phyloP scores from a whole-genome alignment of 2,888 invertebrate genomes.

The Pelosia muscerda region DNA sequence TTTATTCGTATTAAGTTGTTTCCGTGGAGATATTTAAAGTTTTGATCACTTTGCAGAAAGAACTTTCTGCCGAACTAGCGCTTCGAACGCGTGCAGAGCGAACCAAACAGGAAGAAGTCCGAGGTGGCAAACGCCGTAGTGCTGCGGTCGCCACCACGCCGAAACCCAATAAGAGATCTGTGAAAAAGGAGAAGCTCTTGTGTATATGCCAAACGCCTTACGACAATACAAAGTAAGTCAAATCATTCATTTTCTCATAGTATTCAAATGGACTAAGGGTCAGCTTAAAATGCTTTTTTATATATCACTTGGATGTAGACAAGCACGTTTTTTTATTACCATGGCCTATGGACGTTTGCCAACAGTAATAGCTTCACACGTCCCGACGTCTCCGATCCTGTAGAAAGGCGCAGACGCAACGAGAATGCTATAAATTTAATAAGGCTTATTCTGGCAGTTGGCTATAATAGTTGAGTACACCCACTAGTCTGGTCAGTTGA shows the following conservation, averaged over 20 bases:
- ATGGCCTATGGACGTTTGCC: too few relatives aligned
- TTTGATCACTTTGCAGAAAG: conserved; percentile 84
- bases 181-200: conserved; percentile 93
- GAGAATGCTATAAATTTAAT: too few relatives aligned
- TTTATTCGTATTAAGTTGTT: too few relatives aligned
- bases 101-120: conserved; percentile 89
- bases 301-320: too few relatives aligned
- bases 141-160: conserved; percentile 64
- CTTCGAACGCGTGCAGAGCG: conserved; percentile 90
- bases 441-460: too few relatives aligned
- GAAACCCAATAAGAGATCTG: conserved; percentile 61
- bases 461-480: too few relatives aligned
- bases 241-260: neutral
- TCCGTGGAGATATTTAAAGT: neutral
- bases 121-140: conserved; percentile 78
- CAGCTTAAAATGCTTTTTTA: neutral
- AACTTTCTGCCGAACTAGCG: conserved; percentile 91
- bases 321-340: too few relatives aligned
- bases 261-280: neutral
- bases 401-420: too few relatives aligned
- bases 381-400: too few relatives aligned
- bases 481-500: too few relatives aligned
- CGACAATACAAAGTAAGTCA: conserved; percentile 95
- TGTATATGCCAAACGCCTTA: conserved; percentile 98
- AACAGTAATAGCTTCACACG: too few relatives aligned